phyloP scores from a whole-genome alignment of 1,140 invertebrate species.

The Leptestheria dahalacensis region DNA sequence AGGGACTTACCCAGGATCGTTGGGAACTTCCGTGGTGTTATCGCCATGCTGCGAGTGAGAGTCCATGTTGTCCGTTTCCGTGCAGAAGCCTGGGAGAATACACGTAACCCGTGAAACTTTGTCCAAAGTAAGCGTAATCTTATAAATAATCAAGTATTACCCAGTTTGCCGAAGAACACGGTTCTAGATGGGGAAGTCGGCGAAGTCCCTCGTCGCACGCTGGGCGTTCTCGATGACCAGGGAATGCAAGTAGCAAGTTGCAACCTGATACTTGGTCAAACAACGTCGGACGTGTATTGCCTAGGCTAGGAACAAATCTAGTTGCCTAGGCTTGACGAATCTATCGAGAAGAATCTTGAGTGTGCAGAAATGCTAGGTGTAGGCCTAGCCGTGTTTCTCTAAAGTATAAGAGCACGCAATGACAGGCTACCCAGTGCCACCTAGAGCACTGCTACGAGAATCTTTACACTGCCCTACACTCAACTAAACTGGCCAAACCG shows the following conservation, averaged over 20 bases:
- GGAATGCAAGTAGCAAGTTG: no score
- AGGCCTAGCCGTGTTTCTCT: background rate
- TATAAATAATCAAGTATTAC: background rate
- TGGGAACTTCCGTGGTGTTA: conserved; percentile 48
- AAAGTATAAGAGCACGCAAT: background rate
- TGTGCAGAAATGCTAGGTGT: background rate
- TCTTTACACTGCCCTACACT: background rate
- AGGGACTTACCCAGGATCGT: conserved; percentile 65
- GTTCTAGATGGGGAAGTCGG: no score
- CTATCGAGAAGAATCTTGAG: background rate
- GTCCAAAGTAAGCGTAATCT: background rate
- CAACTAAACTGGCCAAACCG: background rate
- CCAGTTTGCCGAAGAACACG: no score
- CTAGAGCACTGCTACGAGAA: background rate
- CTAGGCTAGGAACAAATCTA: background rate
- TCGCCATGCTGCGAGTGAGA: conserved; percentile 8
- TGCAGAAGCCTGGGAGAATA: background rate
- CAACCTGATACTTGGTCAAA: no score
- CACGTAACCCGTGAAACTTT: background rate
- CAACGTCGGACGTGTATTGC: no score
- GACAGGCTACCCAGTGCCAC: background rate
- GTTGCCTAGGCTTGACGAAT: background rate
- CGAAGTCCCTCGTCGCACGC: no score
- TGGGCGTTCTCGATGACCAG: no score
- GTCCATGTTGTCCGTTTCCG: background rate